Evolutionary conservation across 2,888 invertebrate genomes (phyloP).

Genomic region (Oligia latruncula): DNA sequence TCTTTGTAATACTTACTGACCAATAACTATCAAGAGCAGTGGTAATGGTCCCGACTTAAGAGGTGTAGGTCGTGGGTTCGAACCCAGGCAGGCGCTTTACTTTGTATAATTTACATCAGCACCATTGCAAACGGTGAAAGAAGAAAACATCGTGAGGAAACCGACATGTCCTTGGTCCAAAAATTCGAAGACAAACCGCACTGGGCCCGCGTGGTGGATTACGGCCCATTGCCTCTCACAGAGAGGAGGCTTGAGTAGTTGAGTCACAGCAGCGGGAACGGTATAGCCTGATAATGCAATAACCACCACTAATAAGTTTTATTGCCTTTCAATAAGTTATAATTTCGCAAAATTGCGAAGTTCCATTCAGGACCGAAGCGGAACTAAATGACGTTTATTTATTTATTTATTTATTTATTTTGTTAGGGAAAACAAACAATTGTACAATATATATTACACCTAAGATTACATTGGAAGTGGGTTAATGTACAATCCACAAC

Average conservation of each 20-base stretch:
- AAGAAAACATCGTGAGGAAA: not conserved
- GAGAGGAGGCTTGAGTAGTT: not conserved
- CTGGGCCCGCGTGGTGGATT: not conserved
- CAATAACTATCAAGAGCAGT: too few species aligned
- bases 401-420: too few species aligned
- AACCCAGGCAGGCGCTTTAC: too few species aligned
- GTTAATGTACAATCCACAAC: too few species aligned
- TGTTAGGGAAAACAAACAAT: too few species aligned
- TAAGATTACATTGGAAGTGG: too few species aligned
- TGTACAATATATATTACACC: too few species aligned
- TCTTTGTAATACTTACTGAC: not conserved
- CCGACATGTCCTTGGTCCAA: not conserved
- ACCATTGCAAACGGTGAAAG: too few species aligned
- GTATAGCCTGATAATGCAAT: not conserved
- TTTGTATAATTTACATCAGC: too few species aligned
- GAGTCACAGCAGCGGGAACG: not conserved
- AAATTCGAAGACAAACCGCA: not conserved
- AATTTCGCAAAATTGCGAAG: not conserved
- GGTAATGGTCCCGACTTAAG: too few species aligned
- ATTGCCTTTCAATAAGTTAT: not conserved
- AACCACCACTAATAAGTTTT: not conserved
- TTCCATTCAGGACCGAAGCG: not conserved
- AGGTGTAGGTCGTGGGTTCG: too few species aligned
- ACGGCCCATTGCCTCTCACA: not conserved
- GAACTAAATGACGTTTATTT: conserved; percentile 32